Conservation (phyloP, 2,888 invertebrate genomes). For the Macroteleia sp. region DNA sequence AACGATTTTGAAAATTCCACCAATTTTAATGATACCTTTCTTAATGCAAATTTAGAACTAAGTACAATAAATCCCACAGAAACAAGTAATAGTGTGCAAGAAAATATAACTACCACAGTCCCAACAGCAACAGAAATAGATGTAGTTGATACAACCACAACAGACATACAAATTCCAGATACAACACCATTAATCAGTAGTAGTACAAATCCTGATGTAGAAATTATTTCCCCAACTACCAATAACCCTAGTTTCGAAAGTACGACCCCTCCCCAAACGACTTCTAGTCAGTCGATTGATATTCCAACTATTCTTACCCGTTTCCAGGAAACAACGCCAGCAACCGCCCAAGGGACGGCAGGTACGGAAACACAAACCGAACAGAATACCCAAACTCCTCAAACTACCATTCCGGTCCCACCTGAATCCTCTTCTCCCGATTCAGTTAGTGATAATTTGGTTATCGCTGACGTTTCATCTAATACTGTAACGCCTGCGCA, state of each 20-base stretch:
- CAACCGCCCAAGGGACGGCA: constrained; percentile 83
- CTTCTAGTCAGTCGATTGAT: constrained; percentile 70
- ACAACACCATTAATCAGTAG: constrained; percentile 56
- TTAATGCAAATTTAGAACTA: constrained; percentile 20
- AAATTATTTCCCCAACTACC: constrained; percentile 49
- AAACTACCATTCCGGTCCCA: constrained; percentile 37
- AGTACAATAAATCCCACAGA: constrained; percentile 25
- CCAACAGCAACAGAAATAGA: constrained; percentile 48
- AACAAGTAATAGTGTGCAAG: constrained; percentile 20
- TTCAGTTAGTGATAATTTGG: constrained; percentile 44
- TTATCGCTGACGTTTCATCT: constrained; percentile 50
- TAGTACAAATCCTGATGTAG: constrained; percentile 31
- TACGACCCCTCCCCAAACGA: constrained; percentile 70
- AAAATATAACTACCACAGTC: constrained; percentile 51
- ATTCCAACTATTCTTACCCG: constrained; percentile 79
- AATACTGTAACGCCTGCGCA: constrained; percentile 20
- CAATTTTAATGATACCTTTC: background rate
- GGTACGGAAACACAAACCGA: constrained; percentile 73
- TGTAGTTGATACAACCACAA: constrained; percentile 47
- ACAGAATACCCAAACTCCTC: constrained; percentile 56
- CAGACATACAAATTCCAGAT: constrained; percentile 45
- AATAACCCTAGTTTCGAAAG: no score
- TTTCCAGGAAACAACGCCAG: constrained; percentile 81
- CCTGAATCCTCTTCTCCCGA: constrained; percentile 59
- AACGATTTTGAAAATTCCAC: constrained; percentile 13